Base-by-base conservation (phyloP, 2,113 vertebrate genomes). In the Cranoglanis bouderius region DNA sequence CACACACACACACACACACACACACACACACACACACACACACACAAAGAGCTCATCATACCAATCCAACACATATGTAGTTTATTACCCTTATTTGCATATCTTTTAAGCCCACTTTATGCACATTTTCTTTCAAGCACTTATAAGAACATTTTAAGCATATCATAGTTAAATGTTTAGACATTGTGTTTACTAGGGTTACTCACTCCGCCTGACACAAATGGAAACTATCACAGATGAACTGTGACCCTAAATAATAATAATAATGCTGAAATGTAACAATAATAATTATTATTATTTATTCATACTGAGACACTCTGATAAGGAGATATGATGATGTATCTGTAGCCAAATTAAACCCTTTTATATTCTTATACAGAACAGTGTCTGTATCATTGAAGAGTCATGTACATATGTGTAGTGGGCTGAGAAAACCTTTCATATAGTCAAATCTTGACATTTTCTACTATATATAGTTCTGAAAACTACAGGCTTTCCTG, bases 1-100 rank as follows among this genome's bases (percentile, higher is more conserved):
- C 35, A 35, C 35, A 83, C 53, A 61, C 13, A 65, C 59, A 81
- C 72, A 84, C 82, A 84, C 53, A 84, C 87, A 61, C 21, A 84
- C 81, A 70, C 46, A 70, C 72, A 88, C 43, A 74, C 51, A 83
- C 18, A 14, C 32, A 82, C 57, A 82, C 32, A 43, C 4, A 84
- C 67, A 82, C 19, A 88, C 38, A 80, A 9, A 78, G 40, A 70
- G 26, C 65, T 59, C 78, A 43, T 43, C n/a, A 70, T 26, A 84
- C 81, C 75, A 72, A 75, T 53, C n/a, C 80, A 8, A 57, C 19
- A 18, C 51, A 82, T 55, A 12, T 53, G 49, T 38, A 53, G 57
- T 82, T 57, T 24, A 59, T 70, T 70, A 70, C 12, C 0, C 13
- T 38, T 72, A 19, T 19, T 38, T 19, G 6, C 67, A 38, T 18